Percentiles rank a stretch among this genome's conserved stretches.
Conservation (phyloP, 2,888 invertebrate species). For the Erebia epiphron region DNA sequence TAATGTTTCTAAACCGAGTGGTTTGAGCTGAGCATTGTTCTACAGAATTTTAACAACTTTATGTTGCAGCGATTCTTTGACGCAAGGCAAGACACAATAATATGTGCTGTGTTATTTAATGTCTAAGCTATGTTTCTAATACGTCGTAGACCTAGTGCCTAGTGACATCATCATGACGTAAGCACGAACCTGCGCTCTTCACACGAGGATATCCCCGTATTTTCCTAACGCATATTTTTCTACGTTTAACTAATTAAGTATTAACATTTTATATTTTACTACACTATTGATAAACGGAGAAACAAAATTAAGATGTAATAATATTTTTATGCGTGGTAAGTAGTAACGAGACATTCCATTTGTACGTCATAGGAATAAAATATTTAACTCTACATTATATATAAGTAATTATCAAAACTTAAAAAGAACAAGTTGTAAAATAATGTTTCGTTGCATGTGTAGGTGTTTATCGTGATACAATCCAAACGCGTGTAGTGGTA, state of each 20-base stretch:
- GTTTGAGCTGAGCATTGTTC: too few relatives aligned
- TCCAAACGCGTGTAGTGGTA: constrained; percentile 58
- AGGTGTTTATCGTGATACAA: constrained; percentile 58
- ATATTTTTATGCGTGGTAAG: neutral
- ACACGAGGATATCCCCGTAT: constrained; percentile 74
- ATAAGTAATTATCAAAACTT: neutral
- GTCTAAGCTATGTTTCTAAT: constrained; percentile 56
- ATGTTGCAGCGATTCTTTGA: constrained; percentile 60
- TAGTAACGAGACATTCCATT: neutral
- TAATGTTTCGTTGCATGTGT: constrained; percentile 50
- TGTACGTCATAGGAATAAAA: neutral
- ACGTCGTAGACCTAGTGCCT: constrained; percentile 46
- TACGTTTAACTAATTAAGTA: neutral
- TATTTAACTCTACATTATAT: neutral
- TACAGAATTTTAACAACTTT: constrained; percentile 43
- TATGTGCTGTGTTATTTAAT: constrained; percentile 68
- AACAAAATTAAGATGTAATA: neutral
- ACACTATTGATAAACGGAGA: neutral
- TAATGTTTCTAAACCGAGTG: too few relatives aligned
- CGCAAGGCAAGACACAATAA: constrained; percentile 79
- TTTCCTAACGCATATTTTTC: constrained; percentile 11
- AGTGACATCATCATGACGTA: constrained; percentile 80
- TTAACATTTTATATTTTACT: too few relatives aligned
- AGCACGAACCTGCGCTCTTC: constrained; percentile 57
- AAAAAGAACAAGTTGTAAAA: constrained; percentile 46